Evolutionary conservation across 2,888 invertebrate genomes (phyloP).

Genomic region (Cloeon dipterum): DNA sequence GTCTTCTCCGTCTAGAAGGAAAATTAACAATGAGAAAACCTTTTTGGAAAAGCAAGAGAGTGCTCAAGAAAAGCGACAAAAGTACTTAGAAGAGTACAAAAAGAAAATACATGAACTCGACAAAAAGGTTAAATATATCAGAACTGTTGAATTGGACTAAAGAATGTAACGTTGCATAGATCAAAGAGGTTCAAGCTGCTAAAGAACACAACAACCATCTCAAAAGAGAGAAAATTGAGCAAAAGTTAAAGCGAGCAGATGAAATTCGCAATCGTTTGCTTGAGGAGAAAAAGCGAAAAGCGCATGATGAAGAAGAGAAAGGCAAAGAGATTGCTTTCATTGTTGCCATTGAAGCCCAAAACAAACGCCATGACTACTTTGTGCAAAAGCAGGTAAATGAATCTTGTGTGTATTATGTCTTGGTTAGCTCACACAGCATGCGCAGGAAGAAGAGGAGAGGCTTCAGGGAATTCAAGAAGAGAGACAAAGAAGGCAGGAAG

Average conservation of each 20-base stretch:
- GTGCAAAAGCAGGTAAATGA: too few relatives aligned
- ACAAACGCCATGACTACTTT: conserved; percentile 78
- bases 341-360: conserved; percentile 85
- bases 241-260: conserved; percentile 59
- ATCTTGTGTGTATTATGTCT: too few relatives aligned
- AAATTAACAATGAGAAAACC: conserved; percentile 53
- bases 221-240: conserved; percentile 48
- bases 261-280: conserved; percentile 70
- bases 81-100: conserved; percentile 61
- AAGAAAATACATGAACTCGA: conserved; percentile 64
- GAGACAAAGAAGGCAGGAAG: conserved; percentile 58
- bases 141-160: neutral
- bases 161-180: conserved; percentile 14
- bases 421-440: too few relatives aligned
- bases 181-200: conserved; percentile 40
- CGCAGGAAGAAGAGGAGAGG: conserved; percentile 25
- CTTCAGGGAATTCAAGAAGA: conserved; percentile 62
- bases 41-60: conserved; percentile 81
- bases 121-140: conserved; percentile 38
- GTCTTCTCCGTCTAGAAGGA: conserved; percentile 69
- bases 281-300: conserved; percentile 71
- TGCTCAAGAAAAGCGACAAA: conserved; percentile 67
- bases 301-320: conserved; percentile 94
- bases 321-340: conserved; percentile 94
- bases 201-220: conserved; percentile 61